phyloP scores from a whole-genome alignment of 2,797 vertebrate genomes.

The Peromyscus nudipes region DNA sequence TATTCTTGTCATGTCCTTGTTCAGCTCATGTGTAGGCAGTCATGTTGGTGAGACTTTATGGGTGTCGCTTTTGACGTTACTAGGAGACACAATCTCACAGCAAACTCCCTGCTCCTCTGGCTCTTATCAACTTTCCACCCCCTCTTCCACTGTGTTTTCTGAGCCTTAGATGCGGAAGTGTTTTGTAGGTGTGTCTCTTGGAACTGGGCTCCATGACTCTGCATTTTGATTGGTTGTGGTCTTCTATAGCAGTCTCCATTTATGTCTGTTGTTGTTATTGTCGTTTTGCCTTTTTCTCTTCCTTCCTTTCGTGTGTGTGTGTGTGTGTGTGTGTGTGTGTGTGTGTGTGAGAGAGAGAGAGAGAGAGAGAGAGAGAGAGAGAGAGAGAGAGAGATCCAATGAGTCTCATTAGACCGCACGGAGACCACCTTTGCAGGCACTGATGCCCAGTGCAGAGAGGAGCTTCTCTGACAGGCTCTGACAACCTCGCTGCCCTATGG shows the following conservation, averaged over 20 bases:
- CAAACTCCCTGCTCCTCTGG: neutral
- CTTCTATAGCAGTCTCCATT: neutral
- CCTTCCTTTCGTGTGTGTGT: no score
- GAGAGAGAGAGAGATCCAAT: no score
- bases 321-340: neutral
- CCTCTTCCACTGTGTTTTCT: neutral
- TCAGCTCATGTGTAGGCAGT: neutral
- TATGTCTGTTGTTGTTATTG: neutral
- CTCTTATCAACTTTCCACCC: no score
- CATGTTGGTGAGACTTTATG: neutral
- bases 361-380: no score
- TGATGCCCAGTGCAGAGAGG: neutral
- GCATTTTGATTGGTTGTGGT: neutral
- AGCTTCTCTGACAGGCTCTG: neutral
- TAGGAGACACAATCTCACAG: neutral
- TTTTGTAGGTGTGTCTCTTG: neutral
- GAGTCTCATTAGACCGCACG: neutral
- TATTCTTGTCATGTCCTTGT: neutral
- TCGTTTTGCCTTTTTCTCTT: neutral
- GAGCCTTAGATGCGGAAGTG: neutral
- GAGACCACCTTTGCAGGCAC: neutral
- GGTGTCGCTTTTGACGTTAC: neutral
- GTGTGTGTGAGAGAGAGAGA: no score
- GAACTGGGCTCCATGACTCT: neutral
- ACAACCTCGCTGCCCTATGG: neutral